These are phyloP conservation scores for Buceros bicornis DNA, from an alignment of 2,797 vertebrate species.

Conservation along the genomic window DNA sequence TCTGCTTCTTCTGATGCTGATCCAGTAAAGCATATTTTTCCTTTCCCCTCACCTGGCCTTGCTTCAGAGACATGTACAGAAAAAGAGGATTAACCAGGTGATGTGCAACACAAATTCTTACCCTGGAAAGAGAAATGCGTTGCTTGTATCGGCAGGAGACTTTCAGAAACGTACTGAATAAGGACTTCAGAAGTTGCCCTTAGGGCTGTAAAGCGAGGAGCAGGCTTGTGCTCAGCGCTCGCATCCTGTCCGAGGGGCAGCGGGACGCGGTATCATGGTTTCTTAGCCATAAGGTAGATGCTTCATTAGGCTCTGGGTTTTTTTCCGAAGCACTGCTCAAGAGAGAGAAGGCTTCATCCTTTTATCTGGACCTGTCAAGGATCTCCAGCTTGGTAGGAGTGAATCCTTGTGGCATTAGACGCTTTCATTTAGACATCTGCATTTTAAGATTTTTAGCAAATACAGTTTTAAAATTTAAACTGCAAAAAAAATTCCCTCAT, in stretches of 20 bases:
- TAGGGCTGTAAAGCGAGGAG: background rate
- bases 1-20: background rate
- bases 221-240: background rate
- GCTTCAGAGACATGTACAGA: background rate
- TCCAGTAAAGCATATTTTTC: background rate
- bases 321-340: background rate
- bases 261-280: rapidly evolving
- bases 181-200: background rate
- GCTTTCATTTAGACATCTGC: background rate
- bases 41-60: background rate
- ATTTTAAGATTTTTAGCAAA: background rate
- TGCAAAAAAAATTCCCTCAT: background rate
- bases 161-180: background rate
- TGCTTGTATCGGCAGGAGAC: background rate
- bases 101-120: background rate
- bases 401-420: background rate
- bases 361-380: background rate
- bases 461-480: background rate
- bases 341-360: background rate
- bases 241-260: rapidly evolving
- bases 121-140: background rate
- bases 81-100: background rate
- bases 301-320: background rate
- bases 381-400: background rate
- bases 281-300: background rate